Evolutionary conservation across 2,888 invertebrate genomes (phyloP).

Genomic region (Digitonthophagus gazella): DNA sequence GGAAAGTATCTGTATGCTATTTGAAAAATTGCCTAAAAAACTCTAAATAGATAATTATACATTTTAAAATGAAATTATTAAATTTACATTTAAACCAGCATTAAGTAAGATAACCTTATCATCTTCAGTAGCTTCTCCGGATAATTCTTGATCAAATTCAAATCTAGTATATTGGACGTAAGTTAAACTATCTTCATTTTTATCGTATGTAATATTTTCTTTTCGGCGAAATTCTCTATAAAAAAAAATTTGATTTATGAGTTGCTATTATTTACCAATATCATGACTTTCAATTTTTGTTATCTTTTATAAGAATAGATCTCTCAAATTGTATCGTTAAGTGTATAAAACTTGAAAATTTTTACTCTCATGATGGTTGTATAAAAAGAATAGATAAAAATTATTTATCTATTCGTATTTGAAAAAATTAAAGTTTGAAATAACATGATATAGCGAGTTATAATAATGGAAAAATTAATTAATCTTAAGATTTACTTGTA

Average conservation of each 20-base stretch:
- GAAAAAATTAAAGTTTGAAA: not conserved
- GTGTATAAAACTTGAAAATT: too few relatives aligned
- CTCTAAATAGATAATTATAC: not conserved
- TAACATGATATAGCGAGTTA: not conserved
- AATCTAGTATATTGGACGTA: slow-evolving; percentile 18
- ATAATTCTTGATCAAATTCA: slow-evolving; percentile 22
- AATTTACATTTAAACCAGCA: slow-evolving; percentile 19
- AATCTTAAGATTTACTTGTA: not conserved
- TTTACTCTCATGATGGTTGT: too few relatives aligned
- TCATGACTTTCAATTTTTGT: too few relatives aligned
- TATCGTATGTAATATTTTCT: slow-evolving; percentile 21
- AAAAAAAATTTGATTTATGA: too few relatives aligned
- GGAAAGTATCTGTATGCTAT: slow-evolving; percentile 8
- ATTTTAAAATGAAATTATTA: not conserved
- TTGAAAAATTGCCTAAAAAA: slow-evolving; percentile 23
- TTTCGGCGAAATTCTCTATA: slow-evolving; percentile 20
- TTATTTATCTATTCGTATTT: too few relatives aligned
- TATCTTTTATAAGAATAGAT: too few relatives aligned
- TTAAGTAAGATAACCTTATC: slow-evolving; percentile 18
- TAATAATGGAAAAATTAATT: not conserved
- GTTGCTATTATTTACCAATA: too few relatives aligned
- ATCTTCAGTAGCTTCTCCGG: slow-evolving; percentile 16
- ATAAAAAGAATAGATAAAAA: too few relatives aligned
- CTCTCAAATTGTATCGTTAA: too few relatives aligned
- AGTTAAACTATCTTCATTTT: slow-evolving; percentile 14